Evolutionary conservation across 2,888 invertebrate species (phyloP).

Genomic region (Mythimna loreyi): DNA sequence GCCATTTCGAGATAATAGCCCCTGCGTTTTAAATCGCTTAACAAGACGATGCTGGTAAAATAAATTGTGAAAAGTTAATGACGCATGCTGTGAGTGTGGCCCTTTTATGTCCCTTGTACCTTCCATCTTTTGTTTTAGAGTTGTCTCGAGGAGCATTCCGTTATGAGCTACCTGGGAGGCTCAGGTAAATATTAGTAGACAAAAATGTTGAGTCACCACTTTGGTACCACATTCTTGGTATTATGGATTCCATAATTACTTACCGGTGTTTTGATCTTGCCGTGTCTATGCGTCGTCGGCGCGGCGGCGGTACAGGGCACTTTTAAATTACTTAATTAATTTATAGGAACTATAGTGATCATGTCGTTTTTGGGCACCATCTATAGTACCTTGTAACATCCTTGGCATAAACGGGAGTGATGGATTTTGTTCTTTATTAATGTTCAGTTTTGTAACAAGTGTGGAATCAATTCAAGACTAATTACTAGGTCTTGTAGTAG

Average conservation of each 20-base stretch:
- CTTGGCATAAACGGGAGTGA: background rate
- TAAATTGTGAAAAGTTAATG: slow-evolving; percentile 44
- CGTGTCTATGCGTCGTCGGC: background rate
- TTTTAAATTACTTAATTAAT: background rate
- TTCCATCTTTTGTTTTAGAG: slow-evolving; percentile 43
- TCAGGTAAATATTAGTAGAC: slow-evolving; percentile 58
- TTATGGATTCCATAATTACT: slow-evolving; percentile 28
- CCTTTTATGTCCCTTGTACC: slow-evolving; percentile 38
- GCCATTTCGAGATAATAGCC: slow-evolving; percentile 23
- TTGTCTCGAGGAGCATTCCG: slow-evolving; percentile 38
- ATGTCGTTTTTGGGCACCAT: slow-evolving; percentile 12
- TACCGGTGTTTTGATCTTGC: slow-evolving; percentile 11
- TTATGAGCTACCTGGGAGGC: slow-evolving; percentile 50
- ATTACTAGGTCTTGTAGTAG: background rate
- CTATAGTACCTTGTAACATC: background rate
- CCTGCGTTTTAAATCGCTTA: slow-evolving; percentile 31
- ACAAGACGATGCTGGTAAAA: slow-evolving; percentile 42
- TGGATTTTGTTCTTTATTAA: background rate
- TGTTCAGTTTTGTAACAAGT: slow-evolving; percentile 6
- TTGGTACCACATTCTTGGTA: slow-evolving; percentile 50
- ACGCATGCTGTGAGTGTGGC: slow-evolving; percentile 48
- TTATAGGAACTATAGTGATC: background rate
- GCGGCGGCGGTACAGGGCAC: background rate
- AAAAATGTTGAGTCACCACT: slow-evolving; percentile 59
- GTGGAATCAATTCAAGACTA: background rate